Base-by-base conservation (phyloP, 2,888 invertebrate species). In the Euproctis similis region DNA sequence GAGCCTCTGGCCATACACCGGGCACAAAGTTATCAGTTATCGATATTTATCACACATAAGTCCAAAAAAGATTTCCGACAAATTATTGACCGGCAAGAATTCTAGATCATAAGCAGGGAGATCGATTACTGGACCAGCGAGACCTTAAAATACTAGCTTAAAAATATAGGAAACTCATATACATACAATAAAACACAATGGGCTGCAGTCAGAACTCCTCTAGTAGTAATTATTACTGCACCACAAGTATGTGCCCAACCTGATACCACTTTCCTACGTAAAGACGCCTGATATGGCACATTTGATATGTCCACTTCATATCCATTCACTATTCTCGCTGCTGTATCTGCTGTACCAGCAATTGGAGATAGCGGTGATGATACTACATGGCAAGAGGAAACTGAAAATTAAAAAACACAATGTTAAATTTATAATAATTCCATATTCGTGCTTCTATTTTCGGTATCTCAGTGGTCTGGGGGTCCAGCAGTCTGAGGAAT, bases 271-370 rank as follows among this genome's bases (percentile, higher is more conserved):
- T 37, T 61, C 12, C 68, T 52, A 7, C 64, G 56, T 22, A 82
- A 32, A 8, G 72, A 51, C 1, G 74, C 81, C 40, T 81, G 81
- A 46, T 86, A 86, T 3, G 84, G 82, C 7, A 81, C 53, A 21
- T 71, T 62, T 2, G 48, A 59, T 28, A 85, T 81, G 40, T 75
- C 66, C 13, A 78, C 69, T 44, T 62, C 64, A 42, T 58, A 65
- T 7, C 86, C 86, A 42, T 86, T 86, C 1, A 85, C 80, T 38
- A 85, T 72, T 13, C 80, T 60, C 5, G 59, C 55, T 6, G 59
- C 55, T 28, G 59, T 30, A 9, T 51, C 49, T 8, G 29, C 46
- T 8, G 40, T 28, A 24, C 48, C 37, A 9, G 31, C 16, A 8
- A 24, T 17, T 26, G 54, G 42, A 16, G 34, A 12, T 21, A 48